Conservation (phyloP, 2,888 invertebrate species). For the Tenthredo mesomela region DNA sequence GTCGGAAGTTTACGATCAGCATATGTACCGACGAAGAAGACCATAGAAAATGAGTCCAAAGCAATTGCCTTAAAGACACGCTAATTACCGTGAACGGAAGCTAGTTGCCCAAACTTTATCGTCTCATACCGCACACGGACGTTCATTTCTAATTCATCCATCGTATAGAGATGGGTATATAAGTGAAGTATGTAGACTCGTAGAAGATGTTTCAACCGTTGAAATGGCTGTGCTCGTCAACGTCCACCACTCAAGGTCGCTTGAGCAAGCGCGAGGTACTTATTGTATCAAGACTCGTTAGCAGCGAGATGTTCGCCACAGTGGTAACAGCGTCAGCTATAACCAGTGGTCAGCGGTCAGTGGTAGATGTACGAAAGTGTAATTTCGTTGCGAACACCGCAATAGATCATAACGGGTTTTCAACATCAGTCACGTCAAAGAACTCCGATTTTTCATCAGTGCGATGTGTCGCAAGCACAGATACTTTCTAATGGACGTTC, state of each 20-base stretch:
- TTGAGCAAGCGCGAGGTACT: constrained; percentile 68
- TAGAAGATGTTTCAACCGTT: constrained; percentile 43
- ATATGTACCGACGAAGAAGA: neutral
- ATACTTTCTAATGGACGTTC: constrained; percentile 51
- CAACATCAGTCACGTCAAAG: neutral
- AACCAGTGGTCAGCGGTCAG: constrained; percentile 46
- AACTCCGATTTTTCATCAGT: constrained; percentile 50
- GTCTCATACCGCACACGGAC: neutral
- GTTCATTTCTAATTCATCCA: neutral
- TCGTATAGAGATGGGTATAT: neutral
- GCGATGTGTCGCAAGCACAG: constrained; percentile 56
- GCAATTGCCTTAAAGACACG: constrained; percentile 21
- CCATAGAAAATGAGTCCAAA: constrained; percentile 19
- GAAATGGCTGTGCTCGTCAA: constrained; percentile 33
- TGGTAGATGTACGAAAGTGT: neutral
- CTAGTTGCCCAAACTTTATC: constrained; percentile 15
- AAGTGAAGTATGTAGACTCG: constrained; percentile 4
- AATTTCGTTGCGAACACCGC: neutral
- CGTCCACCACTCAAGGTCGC: constrained; percentile 42
- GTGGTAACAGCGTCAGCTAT: constrained; percentile 53
- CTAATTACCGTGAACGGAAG: constrained; percentile 29
- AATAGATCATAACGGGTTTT: neutral
- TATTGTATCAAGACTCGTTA: constrained; percentile 78
- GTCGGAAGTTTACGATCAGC: constrained; percentile 15
- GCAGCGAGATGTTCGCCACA: constrained; percentile 67